A percentile compares a stretch with the other conserved stretches of the same genome.
Conservation (phyloP, 2,888 invertebrate genomes). For the Eupithecia abbreviata region DNA sequence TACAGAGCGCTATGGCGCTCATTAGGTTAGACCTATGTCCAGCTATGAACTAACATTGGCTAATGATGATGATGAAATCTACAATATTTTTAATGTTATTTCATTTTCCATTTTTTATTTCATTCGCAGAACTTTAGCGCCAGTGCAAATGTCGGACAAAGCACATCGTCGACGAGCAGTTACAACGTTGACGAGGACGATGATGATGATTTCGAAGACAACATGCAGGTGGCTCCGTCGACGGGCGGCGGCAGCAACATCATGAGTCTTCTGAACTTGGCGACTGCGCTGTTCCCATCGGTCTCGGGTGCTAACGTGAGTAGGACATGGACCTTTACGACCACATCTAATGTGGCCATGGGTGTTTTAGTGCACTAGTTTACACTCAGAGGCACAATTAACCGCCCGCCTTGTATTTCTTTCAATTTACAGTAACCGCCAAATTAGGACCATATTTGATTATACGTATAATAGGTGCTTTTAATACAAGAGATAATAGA, state of each 20-base stretch:
- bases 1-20: no score
- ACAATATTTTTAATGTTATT: no score
- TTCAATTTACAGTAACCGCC: no score
- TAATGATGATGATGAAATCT: no score
- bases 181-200: constrained; percentile 45
- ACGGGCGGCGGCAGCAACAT: constrained; percentile 66
- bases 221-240: constrained; percentile 46
- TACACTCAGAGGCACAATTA: background rate
- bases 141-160: constrained; percentile 6
- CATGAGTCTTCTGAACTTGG: constrained; percentile 67
- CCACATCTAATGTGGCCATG: background rate
- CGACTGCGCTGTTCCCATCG: constrained; percentile 61
- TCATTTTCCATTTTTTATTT: no score
- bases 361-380: background rate
- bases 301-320: constrained; percentile 51
- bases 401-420: no score
- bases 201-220: constrained; percentile 56
- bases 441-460: no score
- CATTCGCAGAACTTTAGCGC: background rate
- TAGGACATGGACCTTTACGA: background rate
- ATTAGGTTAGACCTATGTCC: no score
- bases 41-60: no score
- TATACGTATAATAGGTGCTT: background rate
- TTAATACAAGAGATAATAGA: background rate
- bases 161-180: constrained; percentile 38